Conservation (phyloP, 2,113 vertebrate genomes). For the Phalacrocorax aristotelis region DNA sequence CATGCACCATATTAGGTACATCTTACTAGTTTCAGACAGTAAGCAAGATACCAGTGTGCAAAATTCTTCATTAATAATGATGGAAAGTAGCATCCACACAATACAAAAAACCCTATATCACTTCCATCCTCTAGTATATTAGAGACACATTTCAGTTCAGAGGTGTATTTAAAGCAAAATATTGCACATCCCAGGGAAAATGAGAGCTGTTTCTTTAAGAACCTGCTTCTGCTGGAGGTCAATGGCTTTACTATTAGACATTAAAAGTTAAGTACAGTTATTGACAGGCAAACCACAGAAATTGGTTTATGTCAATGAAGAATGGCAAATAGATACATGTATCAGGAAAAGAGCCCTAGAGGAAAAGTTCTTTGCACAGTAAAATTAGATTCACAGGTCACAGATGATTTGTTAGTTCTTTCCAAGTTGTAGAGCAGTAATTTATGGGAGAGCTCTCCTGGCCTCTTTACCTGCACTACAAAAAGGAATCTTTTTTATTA, state of each 20-base stretch:
- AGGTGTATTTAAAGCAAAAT: not conserved
- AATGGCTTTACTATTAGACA: not conserved
- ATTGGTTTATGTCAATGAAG: conserved; percentile 8
- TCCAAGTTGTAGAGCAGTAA: not conserved
- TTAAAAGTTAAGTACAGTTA: conserved; percentile 17
- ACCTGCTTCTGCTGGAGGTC: not conserved
- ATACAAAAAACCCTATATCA: not conserved
- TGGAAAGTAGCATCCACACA: not conserved
- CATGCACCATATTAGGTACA: not conserved
- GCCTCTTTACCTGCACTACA: not conserved
- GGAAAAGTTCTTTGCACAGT: conserved; percentile 9
- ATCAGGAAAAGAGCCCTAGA: not conserved
- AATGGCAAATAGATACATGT: not conserved
- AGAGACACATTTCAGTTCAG: not conserved
- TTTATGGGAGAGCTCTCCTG: not conserved
- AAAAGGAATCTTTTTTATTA: not conserved
- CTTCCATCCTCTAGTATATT: not conserved
- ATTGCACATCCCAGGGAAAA: not conserved
- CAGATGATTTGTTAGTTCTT: conserved; percentile 22
- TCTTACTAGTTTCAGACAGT: not conserved
- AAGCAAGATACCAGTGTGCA: not conserved
- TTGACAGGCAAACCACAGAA: not conserved
- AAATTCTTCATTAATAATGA: not conserved
- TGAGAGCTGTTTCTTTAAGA: conserved; percentile 2
- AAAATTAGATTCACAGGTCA: conserved; percentile 42